Percentiles rank a stretch among this genome's conserved stretches.
These are phyloP conservation scores for Pocota personata DNA, from an alignment of 2,888 invertebrate genomes.

Conservation along the genomic window DNA sequence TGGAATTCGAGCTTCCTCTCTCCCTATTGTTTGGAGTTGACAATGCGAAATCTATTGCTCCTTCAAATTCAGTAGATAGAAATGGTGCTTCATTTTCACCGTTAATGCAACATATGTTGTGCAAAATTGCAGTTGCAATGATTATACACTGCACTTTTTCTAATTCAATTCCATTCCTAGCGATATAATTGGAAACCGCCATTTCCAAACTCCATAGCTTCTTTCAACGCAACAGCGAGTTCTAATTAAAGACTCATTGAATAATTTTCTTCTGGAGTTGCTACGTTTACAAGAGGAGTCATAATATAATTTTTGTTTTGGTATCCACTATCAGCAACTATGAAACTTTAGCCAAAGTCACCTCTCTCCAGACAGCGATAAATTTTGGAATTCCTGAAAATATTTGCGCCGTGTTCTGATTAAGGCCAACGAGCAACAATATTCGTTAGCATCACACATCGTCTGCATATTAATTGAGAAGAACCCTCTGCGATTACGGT, in stretches of 20 bases:
- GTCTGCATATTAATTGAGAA: slow-evolving; percentile 58
- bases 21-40: not conserved
- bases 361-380: slow-evolving; percentile 40
- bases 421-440: slow-evolving; percentile 61
- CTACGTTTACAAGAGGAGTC: slow-evolving; percentile 11
- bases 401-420: slow-evolving; percentile 49
- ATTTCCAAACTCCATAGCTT: no score
- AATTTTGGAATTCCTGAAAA: slow-evolving; percentile 52
- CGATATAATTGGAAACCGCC: no score
- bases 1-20: no score
- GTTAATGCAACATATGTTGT: no score
- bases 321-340: slow-evolving; percentile 63
- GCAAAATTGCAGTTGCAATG: not conserved
- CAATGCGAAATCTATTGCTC: not conserved
- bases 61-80: not conserved
- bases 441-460: slow-evolving; percentile 35
- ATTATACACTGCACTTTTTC: not conserved
- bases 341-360: slow-evolving; percentile 43
- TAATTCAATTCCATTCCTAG: not conserved
- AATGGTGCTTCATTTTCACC: not conserved
- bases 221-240: no score
- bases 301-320: slow-evolving; percentile 31
- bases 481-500: slow-evolving; percentile 3
- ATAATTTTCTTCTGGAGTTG: no score
- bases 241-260: no score